Evolutionary conservation across 2,113 vertebrate genomes (phyloP), one percentile per base, ranked within the genome.

Genomic region (Piprites chloris): DNA sequence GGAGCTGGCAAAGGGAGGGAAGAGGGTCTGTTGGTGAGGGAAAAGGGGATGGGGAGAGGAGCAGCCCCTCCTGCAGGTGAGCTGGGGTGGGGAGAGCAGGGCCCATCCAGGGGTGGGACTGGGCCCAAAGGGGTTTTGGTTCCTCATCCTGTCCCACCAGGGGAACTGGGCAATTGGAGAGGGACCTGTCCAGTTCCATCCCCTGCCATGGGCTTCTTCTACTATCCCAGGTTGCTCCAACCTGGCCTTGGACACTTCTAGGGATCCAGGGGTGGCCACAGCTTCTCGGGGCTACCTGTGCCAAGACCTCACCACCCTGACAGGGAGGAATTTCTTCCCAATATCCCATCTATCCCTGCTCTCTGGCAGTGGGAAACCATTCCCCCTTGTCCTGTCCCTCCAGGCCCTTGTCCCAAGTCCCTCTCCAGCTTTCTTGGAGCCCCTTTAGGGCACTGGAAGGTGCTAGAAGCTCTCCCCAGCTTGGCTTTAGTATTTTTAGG

Each of bases 81-180:
- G 30, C 26, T 22, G 56, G 10, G 37, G 22, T 52, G 59, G 68
- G 61, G 14, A 4, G 16, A 26, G 50, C 50, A 26, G 50, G 23
- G 13, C 6, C 46, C 12, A 15, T 9, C 24, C 1, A 3, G 32
- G 33, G 26, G 11, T 18, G 49, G 22, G 2, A 3, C 9, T 33
- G 5, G 1, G 6, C 55, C 12, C 6, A 9, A 41, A 22, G 23
- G 49, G 19, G 3, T 26, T 63, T 65, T 7, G 1, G 67, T 55
- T 78, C 14, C 19, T 1, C 8, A 3, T 2, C 16, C 8, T 13
- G 8, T n/a, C 24, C 63, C 24, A 49, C 41, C 23, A 9, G 49
- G 32, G 8, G 8, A 22, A 27, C 28, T 1, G 44, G 71, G 22
- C 20, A 37, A 12, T 6, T 7, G 50, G 56, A 41, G 13, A 18